A percentile compares a stretch with the other conserved stretches of the same genome.
Evolutionary conservation across 2,113 vertebrate genomes (phyloP).

Genomic region (Epinephelus lanceolatus): DNA sequence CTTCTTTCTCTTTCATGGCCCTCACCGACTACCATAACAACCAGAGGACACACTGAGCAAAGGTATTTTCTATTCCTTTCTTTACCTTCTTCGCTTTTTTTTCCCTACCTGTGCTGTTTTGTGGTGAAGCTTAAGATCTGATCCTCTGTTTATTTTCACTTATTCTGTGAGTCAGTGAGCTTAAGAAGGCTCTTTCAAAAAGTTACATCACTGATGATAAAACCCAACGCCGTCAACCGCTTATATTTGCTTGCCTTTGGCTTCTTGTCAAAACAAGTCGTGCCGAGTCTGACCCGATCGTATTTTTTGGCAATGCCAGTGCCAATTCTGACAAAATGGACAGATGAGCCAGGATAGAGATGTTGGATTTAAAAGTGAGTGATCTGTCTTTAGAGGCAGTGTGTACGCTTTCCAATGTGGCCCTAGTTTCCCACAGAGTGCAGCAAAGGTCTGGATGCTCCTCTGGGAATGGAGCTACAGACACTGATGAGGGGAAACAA

Average conservation of each 20-base stretch:
- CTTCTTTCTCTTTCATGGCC: conserved; percentile 28
- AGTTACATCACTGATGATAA: conserved; percentile 77
- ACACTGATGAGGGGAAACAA: conserved; percentile 39
- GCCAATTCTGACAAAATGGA: conserved; percentile 47
- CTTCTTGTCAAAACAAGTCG: conserved; percentile 63
- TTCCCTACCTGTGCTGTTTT: conserved; percentile 21
- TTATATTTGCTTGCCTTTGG: conserved; percentile 53
- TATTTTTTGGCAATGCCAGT: conserved; percentile 61
- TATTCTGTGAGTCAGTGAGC: conserved; percentile 35
- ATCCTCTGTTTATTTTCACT: conserved; percentile 67
- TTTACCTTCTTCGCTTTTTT: conserved; percentile 5
- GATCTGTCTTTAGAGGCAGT: background rate
- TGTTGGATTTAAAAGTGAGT: conserved; percentile 16
- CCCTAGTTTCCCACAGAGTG: conserved; percentile 11
- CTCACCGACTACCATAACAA: conserved; percentile 25
- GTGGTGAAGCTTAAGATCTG: conserved; percentile 42
- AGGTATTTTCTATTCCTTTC: background rate
- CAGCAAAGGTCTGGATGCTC: conserved; percentile 22
- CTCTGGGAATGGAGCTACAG: conserved; percentile 30
- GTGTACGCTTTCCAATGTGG: conserved; percentile 22
- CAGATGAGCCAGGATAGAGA: conserved; percentile 40
- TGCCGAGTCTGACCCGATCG: conserved; percentile 29
- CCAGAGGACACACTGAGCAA: conserved; percentile 16
- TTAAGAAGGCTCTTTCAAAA: conserved; percentile 64
- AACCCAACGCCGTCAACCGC: conserved; percentile 9